A percentile compares a stretch with the other conserved stretches of the same genome.
Conservation (phyloP, 1,140 invertebrate species). For the Drosophila virilis region DNA sequence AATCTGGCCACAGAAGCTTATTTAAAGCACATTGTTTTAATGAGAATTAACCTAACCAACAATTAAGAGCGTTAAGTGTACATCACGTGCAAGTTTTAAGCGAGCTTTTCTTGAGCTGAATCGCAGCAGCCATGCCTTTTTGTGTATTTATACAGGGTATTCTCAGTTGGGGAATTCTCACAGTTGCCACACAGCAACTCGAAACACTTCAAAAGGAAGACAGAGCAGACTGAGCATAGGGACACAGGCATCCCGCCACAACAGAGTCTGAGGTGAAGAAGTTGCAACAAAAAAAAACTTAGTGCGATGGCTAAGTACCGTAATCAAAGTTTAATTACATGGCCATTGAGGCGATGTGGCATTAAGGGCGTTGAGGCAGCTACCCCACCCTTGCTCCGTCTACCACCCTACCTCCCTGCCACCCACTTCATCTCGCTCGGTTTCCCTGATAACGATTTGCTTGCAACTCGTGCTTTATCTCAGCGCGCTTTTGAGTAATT, state of each 20-base stretch:
- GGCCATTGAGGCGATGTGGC: slow-evolving; percentile 67
- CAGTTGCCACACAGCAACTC: slow-evolving; percentile 5
- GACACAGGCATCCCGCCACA: slow-evolving; percentile 13
- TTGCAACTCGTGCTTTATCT: slow-evolving; percentile 65
- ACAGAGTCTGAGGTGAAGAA: slow-evolving; percentile 35
- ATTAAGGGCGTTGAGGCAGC: slow-evolving; percentile 22
- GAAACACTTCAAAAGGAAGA: slow-evolving; percentile 33
- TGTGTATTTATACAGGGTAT: slow-evolving; percentile 13
- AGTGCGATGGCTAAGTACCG: slow-evolving; percentile 76
- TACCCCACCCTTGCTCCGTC: neutral
- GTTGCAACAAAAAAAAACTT: slow-evolving; percentile 53
- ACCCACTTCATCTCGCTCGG: neutral
- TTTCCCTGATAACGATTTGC: neutral
- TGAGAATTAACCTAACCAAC: no score
- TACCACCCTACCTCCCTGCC: neutral
- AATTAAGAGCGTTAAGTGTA: no score
- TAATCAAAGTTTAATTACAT: slow-evolving; percentile 82
- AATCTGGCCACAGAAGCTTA: no score
- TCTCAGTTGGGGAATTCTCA: neutral
- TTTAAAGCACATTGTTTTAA: no score
- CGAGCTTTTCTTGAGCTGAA: neutral
- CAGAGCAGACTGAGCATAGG: slow-evolving; percentile 1
- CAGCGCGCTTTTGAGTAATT: slow-evolving; percentile 70
- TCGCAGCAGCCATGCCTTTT: neutral
- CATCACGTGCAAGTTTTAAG: no score